These are phyloP conservation scores for Brachypteracias leptosomus DNA, from an alignment of 2,113 vertebrate genomes.

Conservation along the genomic window DNA sequence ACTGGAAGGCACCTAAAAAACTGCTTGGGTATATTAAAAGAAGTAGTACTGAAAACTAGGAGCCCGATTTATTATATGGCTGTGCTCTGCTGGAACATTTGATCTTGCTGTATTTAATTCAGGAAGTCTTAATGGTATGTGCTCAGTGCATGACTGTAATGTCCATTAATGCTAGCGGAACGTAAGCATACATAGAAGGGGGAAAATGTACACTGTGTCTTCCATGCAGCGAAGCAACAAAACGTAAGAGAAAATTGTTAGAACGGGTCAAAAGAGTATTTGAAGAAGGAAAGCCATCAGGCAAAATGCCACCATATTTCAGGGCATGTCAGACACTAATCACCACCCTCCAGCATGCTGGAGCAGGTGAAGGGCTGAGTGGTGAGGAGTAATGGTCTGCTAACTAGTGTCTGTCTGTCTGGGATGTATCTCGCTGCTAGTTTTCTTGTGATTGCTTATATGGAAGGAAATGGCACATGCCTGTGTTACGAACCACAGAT, in stretches of 20 bases:
- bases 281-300: not conserved
- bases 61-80: constrained; percentile 13
- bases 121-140: constrained; percentile 25
- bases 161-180: constrained; percentile 48
- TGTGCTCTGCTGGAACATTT: constrained; percentile 25
- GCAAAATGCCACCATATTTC: not conserved
- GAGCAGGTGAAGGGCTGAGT: not conserved
- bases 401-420: not conserved
- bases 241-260: not conserved
- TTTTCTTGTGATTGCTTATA: not conserved
- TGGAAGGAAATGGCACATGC: not conserved
- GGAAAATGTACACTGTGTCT: not conserved
- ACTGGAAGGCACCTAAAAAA: constrained; percentile 8
- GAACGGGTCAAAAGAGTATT: not conserved
- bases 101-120: constrained; percentile 56
- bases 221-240: not conserved
- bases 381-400: not conserved
- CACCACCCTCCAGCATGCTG: not conserved
- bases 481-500: not conserved
- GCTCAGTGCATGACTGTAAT: constrained; percentile 19
- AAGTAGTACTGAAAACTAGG: constrained; percentile 19
- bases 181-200: not conserved
- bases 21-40: not conserved
- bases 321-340: not conserved
- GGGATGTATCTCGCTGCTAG: not conserved